Evolutionary conservation across 2,797 vertebrate species (phyloP).

Genomic region (Sebastes oblongus): DNA sequence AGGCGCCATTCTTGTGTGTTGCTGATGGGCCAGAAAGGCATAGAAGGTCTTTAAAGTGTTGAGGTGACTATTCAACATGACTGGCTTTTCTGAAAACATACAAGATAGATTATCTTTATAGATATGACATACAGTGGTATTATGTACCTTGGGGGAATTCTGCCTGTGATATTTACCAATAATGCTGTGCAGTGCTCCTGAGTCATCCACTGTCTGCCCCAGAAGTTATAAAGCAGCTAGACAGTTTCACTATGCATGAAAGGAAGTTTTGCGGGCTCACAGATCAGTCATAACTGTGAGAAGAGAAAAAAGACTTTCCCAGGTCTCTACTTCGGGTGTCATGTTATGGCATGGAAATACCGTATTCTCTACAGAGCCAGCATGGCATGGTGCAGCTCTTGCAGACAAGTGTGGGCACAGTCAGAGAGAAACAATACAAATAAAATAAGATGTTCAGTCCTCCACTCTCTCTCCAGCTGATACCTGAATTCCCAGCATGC

Average conservation of each 20-base stretch:
- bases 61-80: slow-evolving; percentile 13
- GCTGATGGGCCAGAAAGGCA: background rate
- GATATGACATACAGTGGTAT: slow-evolving; percentile 4
- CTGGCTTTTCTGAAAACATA: background rate
- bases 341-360: background rate
- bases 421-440: background rate
- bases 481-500: slow-evolving; percentile 60
- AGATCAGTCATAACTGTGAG: slow-evolving; percentile 34
- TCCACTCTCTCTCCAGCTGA: slow-evolving; percentile 18
- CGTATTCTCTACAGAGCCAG: slow-evolving; percentile 22
- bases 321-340: slow-evolving; percentile 9
- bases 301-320: slow-evolving; percentile 23
- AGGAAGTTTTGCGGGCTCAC: slow-evolving; percentile 62
- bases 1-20: slow-evolving; percentile 19
- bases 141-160: slow-evolving; percentile 37
- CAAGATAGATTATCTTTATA: background rate
- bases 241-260: slow-evolving; percentile 63
- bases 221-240: slow-evolving; percentile 26
- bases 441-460: slow-evolving; percentile 13
- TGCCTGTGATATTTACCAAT: slow-evolving; percentile 50
- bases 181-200: slow-evolving; percentile 19
- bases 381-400: slow-evolving; percentile 1
- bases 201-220: slow-evolving; percentile 23
- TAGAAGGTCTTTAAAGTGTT: background rate
- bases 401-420: slow-evolving; percentile 18